A percentile compares a stretch with the other conserved stretches of the same genome.
phyloP scores from a whole-genome alignment of 1,140 invertebrate species.

The Dendrolimus punctatus region DNA sequence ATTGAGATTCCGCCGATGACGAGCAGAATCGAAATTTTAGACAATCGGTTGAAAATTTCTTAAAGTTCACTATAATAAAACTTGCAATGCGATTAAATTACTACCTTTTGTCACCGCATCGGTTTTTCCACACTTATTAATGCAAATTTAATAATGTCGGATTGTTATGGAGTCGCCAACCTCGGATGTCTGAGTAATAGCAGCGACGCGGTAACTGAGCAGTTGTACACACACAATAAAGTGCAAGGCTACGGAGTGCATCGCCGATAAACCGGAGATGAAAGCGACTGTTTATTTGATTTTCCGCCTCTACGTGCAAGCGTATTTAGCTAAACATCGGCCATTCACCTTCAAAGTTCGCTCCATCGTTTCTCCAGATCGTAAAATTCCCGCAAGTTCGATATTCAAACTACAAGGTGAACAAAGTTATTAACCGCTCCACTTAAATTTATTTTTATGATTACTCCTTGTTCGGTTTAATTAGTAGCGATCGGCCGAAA shows the following conservation, averaged over 20 bases:
- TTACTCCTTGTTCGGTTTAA: no score
- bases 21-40: no score
- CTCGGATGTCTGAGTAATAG: conserved; percentile 39
- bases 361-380: conserved; percentile 27
- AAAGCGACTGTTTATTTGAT: conserved; percentile 69
- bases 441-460: no score
- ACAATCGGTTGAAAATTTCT: no score
- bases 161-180: conserved; percentile 43
- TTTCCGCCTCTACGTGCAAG: conserved; percentile 45
- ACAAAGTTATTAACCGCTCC: no score
- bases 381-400: conserved; percentile 22
- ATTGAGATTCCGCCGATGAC: no score
- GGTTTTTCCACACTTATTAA: conserved; percentile 1
- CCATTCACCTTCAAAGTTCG: conserved; percentile 33
- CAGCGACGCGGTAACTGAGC: conserved; percentile 28
- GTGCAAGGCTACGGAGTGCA: conserved; percentile 65
- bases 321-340: conserved; percentile 50
- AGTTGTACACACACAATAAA: conserved; percentile 47
- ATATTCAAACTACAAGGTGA: background rate
- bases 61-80: no score
- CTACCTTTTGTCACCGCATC: background rate
- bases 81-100: no score
- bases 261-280: conserved; percentile 64
- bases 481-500: background rate
- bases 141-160: conserved; percentile 29